These are phyloP conservation scores for Ptychodera flava DNA, from an alignment of 35 echinoderm and acorn worm species.

Conservation along the genomic window DNA sequence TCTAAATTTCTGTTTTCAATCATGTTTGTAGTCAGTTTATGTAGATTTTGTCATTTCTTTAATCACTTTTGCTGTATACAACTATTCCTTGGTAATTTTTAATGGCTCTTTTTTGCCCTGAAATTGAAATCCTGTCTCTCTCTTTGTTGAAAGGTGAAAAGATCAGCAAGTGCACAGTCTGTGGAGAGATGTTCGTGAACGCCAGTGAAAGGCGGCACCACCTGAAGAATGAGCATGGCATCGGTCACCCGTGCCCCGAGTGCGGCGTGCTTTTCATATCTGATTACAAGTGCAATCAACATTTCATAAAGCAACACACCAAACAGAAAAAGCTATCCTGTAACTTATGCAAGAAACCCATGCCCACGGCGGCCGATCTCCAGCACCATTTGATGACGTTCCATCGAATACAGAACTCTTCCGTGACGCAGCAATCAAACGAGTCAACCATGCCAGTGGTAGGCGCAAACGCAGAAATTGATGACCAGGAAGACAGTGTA, in stretches of 20 bases:
- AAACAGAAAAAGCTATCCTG: background rate
- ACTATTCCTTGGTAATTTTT: too few relatives aligned
- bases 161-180: background rate
- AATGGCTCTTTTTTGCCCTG: too few relatives aligned
- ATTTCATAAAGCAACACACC: background rate
- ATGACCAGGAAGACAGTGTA: background rate
- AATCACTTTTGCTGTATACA: too few relatives aligned
- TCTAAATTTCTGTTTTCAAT: too few relatives aligned
- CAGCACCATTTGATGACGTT: background rate
- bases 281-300: background rate
- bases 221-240: background rate
- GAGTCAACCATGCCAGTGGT: background rate
- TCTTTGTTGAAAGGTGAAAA: background rate
- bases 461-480: background rate
- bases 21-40: too few relatives aligned
- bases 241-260: background rate
- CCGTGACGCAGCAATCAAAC: background rate
- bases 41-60: too few relatives aligned
- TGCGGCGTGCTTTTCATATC: background rate
- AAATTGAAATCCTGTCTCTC: too few relatives aligned
- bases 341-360: background rate
- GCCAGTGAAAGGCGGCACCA: background rate
- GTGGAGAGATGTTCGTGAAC: background rate
- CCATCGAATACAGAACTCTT: background rate
- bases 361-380: background rate